Conservation (phyloP, 2,113 vertebrate species). For the Cyanocitta stelleri region DNA sequence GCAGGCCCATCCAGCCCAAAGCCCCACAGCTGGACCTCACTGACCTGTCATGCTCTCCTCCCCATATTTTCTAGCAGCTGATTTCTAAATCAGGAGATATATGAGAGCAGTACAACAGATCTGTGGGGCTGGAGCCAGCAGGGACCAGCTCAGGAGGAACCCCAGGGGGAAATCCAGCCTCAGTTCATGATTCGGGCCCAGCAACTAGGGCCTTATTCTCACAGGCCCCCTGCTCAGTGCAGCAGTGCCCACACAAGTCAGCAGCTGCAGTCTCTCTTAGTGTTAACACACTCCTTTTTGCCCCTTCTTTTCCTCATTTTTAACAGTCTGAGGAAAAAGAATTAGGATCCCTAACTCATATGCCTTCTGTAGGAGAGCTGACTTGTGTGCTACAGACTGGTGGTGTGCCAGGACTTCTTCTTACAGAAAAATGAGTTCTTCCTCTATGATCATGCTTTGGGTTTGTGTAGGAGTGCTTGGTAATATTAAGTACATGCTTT, state of each 20-base stretch:
- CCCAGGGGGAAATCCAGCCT: fast-evolving
- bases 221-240: background rate
- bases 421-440: background rate
- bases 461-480: conserved; percentile 22
- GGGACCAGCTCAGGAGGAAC: background rate
- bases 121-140: fast-evolving
- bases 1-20: background rate
- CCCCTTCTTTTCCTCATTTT: background rate
- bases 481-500: background rate
- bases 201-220: fast-evolving
- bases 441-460: background rate
- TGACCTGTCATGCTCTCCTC: background rate
- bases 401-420: background rate
- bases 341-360: background rate
- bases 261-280: background rate
- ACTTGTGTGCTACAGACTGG: background rate
- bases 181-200: background rate
- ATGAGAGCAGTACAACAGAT: background rate
- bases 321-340: background rate
- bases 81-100: background rate
- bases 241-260: background rate
- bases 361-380: background rate
- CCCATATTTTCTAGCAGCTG: background rate
- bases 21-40: fast-evolving
- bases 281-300: background rate